These are phyloP conservation scores for Tenthredo livida DNA, from an alignment of 2,888 invertebrate genomes.

Conservation along the genomic window DNA sequence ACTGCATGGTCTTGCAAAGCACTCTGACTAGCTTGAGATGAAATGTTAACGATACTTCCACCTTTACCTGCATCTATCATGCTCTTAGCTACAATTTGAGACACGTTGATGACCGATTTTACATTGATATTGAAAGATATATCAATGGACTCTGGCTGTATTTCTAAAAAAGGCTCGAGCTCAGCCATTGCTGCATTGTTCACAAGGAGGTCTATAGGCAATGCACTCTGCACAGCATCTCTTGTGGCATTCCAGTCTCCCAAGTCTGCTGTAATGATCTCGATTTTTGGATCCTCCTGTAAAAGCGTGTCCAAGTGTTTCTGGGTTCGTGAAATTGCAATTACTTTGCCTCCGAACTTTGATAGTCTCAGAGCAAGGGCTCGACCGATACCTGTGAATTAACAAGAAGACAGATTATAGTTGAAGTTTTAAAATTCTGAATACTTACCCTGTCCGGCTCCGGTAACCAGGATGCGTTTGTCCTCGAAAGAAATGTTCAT, in stretches of 20 bases:
- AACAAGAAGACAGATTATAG: neutral
- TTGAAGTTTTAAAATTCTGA: neutral
- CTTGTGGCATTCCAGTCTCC: constrained; percentile 88
- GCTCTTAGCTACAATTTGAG: constrained; percentile 89
- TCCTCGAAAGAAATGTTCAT: constrained; percentile 87
- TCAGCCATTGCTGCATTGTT: constrained; percentile 93
- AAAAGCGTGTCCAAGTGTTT: constrained; percentile 84
- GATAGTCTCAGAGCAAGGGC: constrained; percentile 86
- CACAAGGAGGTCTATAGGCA: constrained; percentile 90
- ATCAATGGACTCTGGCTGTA: constrained; percentile 86
- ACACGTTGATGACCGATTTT: constrained; percentile 91
- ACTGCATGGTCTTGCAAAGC: constrained; percentile 88
- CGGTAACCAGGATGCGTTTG: constrained; percentile 92
- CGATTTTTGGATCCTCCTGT: constrained; percentile 82
- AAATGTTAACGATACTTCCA: constrained; percentile 94
- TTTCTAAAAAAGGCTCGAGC: constrained; percentile 85
- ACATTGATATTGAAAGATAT: constrained; percentile 87
- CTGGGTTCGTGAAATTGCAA: constrained; percentile 87
- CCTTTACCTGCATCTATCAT: constrained; percentile 86
- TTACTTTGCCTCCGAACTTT: constrained; percentile 86
- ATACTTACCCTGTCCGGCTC: constrained; percentile 87
- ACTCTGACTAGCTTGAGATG: constrained; percentile 89
- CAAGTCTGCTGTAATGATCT: constrained; percentile 86
- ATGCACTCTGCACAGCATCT: constrained; percentile 80
- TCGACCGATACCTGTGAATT: constrained; percentile 82